phyloP scores from a whole-genome alignment of 2,888 invertebrate species.

The Microctonus brassicae region DNA sequence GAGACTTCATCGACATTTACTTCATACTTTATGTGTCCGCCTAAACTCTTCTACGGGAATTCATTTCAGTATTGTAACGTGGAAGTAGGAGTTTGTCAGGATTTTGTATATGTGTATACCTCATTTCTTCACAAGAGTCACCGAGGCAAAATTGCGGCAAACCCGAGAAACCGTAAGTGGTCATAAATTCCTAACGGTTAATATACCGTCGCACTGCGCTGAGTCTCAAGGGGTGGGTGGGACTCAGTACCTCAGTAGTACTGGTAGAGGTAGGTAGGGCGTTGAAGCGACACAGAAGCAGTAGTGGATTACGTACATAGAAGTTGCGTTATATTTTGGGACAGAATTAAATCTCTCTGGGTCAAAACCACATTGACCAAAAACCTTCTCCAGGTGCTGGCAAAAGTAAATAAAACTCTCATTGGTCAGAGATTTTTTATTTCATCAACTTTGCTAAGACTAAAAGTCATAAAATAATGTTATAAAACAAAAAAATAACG shows the following conservation, averaged over 20 bases:
- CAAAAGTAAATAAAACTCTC: constrained; percentile 28
- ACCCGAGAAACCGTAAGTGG: constrained; percentile 50
- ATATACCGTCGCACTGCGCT: constrained; percentile 51
- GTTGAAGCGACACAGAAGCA: constrained; percentile 31
- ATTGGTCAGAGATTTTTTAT: constrained; percentile 7
- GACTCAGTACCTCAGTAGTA: neutral
- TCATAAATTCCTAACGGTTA: constrained; percentile 61
- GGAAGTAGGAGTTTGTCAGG: constrained; percentile 15
- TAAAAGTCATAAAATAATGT: neutral
- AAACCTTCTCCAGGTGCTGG: constrained; percentile 27
- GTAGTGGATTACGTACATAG: constrained; percentile 39
- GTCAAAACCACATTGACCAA: constrained; percentile 45
- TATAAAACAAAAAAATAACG: neutral
- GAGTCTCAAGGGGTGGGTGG: constrained; percentile 24
- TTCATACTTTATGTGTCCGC: constrained; percentile 24
- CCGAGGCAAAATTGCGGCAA: constrained; percentile 50
- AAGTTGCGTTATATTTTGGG: constrained; percentile 48
- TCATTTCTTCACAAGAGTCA: constrained; percentile 26
- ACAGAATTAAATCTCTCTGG: constrained; percentile 53
- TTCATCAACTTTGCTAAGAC: neutral
- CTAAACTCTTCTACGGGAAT: constrained; percentile 12
- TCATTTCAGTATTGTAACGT: constrained; percentile 10
- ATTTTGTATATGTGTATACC: constrained; percentile 13
- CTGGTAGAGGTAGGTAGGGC: constrained; percentile 1
- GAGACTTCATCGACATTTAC: constrained; percentile 35